Conservation (phyloP, 2,113 vertebrate genomes). For the Antechinus stuartii region DNA sequence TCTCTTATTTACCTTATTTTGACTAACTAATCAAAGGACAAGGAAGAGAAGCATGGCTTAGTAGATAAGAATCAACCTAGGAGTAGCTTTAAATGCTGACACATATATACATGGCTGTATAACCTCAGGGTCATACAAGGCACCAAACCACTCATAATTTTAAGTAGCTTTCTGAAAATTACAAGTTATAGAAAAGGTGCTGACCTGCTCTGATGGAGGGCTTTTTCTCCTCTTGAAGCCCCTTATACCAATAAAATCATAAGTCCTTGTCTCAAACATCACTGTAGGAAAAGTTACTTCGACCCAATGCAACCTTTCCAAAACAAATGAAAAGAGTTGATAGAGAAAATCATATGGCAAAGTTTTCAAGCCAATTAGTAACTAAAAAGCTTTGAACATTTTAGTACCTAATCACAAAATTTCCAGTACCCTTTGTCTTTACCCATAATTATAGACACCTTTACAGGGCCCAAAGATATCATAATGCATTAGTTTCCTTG, state of each 20-base stretch:
- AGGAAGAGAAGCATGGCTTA: not conserved
- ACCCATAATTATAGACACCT: not conserved
- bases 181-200: not conserved
- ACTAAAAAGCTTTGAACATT: not conserved
- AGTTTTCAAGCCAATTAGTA: not conserved
- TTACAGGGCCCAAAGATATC: not conserved
- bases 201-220: not conserved
- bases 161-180: not conserved
- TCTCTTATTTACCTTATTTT: not conserved
- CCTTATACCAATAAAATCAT: not conserved
- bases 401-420: not conserved
- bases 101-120: not conserved
- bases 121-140: not conserved
- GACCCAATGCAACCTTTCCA: not conserved
- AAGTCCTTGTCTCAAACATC: not conserved
- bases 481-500: not conserved
- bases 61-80: not conserved
- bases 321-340: not conserved
- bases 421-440: not conserved
- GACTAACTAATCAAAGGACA: not conserved
- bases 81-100: not conserved
- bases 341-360: not conserved
- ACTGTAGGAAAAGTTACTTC: not conserved
- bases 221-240: not conserved
- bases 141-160: not conserved